Percentiles rank a stretch among this genome's conserved stretches.
phyloP scores from a whole-genome alignment of 2,113 vertebrate genomes.

The Camarhynchus parvulus region DNA sequence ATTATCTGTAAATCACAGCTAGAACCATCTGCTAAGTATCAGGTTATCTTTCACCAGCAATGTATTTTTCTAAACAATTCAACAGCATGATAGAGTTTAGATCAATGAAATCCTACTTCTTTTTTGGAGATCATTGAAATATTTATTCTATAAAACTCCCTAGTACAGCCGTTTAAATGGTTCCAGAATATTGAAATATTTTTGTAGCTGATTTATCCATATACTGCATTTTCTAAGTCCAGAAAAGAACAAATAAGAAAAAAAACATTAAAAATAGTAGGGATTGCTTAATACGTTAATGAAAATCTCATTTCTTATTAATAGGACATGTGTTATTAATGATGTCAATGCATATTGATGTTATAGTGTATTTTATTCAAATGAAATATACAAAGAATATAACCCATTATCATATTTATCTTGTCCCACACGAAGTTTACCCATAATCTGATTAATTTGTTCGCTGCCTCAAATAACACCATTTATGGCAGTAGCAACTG shows the following conservation, averaged over 20 bases:
- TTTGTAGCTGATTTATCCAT: neutral
- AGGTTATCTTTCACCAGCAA: neutral
- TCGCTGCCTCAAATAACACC: neutral
- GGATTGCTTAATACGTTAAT: neutral
- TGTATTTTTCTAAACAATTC: neutral
- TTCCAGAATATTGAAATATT: neutral
- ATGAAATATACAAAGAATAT: neutral
- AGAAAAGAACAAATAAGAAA: neutral
- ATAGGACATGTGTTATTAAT: neutral
- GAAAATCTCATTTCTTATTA: neutral
- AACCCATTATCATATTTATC: neutral
- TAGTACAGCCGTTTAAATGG: neutral
- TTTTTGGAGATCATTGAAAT: neutral
- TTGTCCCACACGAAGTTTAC: neutral
- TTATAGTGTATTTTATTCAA: neutral
- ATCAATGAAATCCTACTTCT: neutral
- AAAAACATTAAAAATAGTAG: neutral
- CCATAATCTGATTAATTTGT: neutral
- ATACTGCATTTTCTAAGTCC: neutral
- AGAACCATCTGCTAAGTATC: neutral
- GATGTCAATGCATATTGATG: fast-evolving
- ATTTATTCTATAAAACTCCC: neutral
- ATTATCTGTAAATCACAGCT: neutral
- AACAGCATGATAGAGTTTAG: neutral
- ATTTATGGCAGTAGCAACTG: neutral